These are phyloP conservation scores for Trichonephila inaurata DNA, from an alignment of 1,140 invertebrate genomes.

Conservation along the genomic window DNA sequence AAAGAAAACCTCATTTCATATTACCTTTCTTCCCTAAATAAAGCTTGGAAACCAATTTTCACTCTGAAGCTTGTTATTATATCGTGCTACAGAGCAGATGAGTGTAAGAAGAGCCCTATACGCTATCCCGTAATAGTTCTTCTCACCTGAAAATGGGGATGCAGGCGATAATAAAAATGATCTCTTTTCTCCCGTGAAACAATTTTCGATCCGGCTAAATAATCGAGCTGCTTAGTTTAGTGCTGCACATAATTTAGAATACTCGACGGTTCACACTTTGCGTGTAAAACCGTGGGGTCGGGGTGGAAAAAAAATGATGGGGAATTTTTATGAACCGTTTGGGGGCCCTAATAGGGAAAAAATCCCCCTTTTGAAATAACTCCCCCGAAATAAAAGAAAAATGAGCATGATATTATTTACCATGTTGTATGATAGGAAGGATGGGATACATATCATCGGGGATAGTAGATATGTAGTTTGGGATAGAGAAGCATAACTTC, in stretches of 20 bases:
- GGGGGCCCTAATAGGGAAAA: constrained; percentile 49
- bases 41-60: constrained; percentile 17
- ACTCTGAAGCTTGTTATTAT: background rate
- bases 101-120: background rate
- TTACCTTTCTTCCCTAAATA: constrained; percentile 5
- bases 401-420: constrained; percentile 55
- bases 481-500: background rate
- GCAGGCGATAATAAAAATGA: constrained; percentile 70
- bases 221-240: constrained; percentile 65
- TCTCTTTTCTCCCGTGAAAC: constrained; percentile 62
- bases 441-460: constrained; percentile 13
- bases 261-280: background rate
- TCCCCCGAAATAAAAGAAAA: background rate
- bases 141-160: constrained; percentile 1
- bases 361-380: constrained; percentile 10
- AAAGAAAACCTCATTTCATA: background rate
- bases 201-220: constrained; percentile 75
- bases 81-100: background rate
- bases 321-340: constrained; percentile 22
- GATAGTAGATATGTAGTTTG: background rate
- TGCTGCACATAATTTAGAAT: constrained; percentile 66
- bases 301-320: constrained; percentile 16
- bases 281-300: background rate
- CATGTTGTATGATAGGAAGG: background rate
- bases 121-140: constrained; percentile 10